Conservation (phyloP, 2,797 vertebrate species). For the Aselliscus stoliczkanus region DNA sequence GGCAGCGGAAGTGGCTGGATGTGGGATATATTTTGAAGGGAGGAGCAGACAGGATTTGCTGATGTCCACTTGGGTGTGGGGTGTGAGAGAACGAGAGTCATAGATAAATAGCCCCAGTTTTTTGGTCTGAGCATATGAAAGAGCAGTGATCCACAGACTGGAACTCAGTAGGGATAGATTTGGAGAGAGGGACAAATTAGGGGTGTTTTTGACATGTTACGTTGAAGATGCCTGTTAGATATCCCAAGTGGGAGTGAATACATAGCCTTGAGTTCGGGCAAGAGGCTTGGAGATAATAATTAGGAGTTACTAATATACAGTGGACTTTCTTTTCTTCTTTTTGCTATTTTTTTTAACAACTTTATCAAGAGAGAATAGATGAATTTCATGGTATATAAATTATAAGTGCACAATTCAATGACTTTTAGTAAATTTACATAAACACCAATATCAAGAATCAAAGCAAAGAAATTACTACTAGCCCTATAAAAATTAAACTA, state of each 20-base stretch:
- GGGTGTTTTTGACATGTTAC: not conserved
- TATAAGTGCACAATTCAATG: not conserved
- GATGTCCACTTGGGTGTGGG: not conserved
- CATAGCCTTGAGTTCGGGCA: not conserved
- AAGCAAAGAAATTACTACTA: not conserved
- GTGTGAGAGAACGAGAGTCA: not conserved
- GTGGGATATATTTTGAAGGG: not conserved
- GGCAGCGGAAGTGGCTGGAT: not conserved
- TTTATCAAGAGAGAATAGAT: not conserved
- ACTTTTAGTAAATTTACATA: slow-evolving; percentile 9
- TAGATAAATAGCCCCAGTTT: not conserved
- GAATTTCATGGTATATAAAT: too few species aligned
- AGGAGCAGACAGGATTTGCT: not conserved
- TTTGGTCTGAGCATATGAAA: not conserved
- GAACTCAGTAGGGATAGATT: not conserved
- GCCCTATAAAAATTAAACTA: not conserved
- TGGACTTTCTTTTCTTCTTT: not conserved
- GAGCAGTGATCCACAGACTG: not conserved
- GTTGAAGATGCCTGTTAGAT: not conserved
- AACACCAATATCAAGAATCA: not conserved
- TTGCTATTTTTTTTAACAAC: not conserved
- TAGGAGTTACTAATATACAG: not conserved
- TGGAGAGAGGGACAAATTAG: not conserved
- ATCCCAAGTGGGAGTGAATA: not conserved
- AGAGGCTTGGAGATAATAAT: not conserved